phyloP scores from a whole-genome alignment of 2,888 invertebrate genomes.

The Ephialtes manifestator region DNA sequence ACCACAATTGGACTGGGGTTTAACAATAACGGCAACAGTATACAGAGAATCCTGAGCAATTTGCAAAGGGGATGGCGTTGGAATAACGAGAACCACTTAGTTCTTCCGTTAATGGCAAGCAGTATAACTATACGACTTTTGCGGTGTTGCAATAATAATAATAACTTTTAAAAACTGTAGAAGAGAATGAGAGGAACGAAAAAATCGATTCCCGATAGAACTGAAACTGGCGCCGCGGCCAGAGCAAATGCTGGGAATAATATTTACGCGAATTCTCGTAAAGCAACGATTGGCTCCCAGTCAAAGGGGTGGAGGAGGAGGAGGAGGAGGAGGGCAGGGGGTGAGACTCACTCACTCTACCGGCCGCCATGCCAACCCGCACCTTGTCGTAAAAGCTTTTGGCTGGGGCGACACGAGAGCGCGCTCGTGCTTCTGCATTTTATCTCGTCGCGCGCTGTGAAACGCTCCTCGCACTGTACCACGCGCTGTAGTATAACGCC shows the following conservation, averaged over 20 bases:
- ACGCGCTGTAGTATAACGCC: slow-evolving; percentile 7
- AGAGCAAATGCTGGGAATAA: slow-evolving; percentile 53
- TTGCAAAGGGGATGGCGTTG: background rate
- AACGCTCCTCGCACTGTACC: slow-evolving; percentile 42
- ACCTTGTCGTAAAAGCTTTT: slow-evolving; percentile 74
- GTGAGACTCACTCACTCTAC: slow-evolving; percentile 20
- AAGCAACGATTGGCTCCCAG: slow-evolving; percentile 72
- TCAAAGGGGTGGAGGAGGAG: slow-evolving; percentile 50
- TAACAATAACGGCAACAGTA: background rate
- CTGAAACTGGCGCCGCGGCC: slow-evolving; percentile 26
- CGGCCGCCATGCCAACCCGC: slow-evolving; percentile 35
- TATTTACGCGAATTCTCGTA: slow-evolving; percentile 67
- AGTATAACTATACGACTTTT: slow-evolving; percentile 4
- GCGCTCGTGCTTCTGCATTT: slow-evolving; percentile 69
- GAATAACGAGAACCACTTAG: slow-evolving; percentile 27
- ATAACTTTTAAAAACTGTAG: background rate
- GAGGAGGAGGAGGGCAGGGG: too few relatives aligned
- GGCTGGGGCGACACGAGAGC: slow-evolving; percentile 54
- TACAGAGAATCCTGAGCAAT: background rate
- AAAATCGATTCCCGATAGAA: slow-evolving; percentile 50
- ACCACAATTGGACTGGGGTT: background rate
- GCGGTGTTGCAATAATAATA: background rate
- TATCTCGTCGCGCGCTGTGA: slow-evolving; percentile 70
- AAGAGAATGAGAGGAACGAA: slow-evolving; percentile 22
- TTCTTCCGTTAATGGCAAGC: slow-evolving; percentile 1